Evolutionary conservation across 2,888 invertebrate genomes (phyloP), one percentile per base, ranked within the genome.

Genomic region (Monopis laevigella): DNA sequence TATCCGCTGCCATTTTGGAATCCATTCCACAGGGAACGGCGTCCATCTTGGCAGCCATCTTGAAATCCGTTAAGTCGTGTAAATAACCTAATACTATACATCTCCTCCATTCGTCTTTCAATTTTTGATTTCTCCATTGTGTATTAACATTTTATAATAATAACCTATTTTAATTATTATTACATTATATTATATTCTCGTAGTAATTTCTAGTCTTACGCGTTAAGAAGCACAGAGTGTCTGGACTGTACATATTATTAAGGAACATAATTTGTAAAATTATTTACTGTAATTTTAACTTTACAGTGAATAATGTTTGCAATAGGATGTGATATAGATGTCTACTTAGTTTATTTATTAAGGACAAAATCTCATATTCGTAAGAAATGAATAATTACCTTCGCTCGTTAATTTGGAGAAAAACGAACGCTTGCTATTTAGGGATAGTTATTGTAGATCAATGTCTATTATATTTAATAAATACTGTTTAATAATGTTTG

Each of bases 151-250:
- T n/a, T n/a, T n/a, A n/a, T n/a, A n/a, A n/a, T n/a, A n/a, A n/a
- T n/a, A n/a, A n/a, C n/a, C n/a, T n/a, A n/a, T n/a, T n/a, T n/a
- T n/a, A n/a, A n/a, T n/a, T n/a, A n/a, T n/a, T n/a, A n/a, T n/a
- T n/a, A n/a, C n/a, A n/a, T 46, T 55, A 59, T 53, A 62, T 56
- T 70, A 66, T 62, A 56, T 65, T 67, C 53, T 63, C 60, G 65
- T 74, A 74, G 78, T 75, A 75, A 77, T 78, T 65, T 80, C 78
- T 80, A 80, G 78, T 80, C 78, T 73, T 78, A 77, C 62, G 62
- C 72, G 58, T 52, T 77, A 77, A 73, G 75, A 68, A 64, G 63
- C 60, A 62, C 62, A 63, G 59, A 60, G 66, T 70, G 67, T 72
- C 18, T 65, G 62, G 59, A 69, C 62, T 78, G 74, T 78, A 74